Evolutionary conservation across 1,140 invertebrate genomes (phyloP), one percentile per base, ranked within the genome.

Genomic region (Leptinotarsa lineolata): DNA sequence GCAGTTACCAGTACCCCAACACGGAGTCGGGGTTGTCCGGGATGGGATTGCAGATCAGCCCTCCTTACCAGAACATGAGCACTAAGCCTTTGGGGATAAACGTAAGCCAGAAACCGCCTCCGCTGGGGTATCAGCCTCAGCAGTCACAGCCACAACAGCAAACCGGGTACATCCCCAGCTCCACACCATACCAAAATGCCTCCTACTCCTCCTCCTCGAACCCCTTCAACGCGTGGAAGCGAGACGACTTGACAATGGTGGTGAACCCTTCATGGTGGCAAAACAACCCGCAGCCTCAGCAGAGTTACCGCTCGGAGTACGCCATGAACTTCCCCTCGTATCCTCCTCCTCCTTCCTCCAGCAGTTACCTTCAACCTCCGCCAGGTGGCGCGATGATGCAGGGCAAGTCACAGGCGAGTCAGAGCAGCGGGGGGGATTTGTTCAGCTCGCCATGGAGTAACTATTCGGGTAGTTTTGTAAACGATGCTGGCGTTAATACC

Each of bases 401-500:
- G 11, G 13, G 13, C 24, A 63, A 22, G 20, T 16, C 61, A 15
- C 13, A 21, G n/a, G 20, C 12, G 30, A 45, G 18, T 16, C 39
- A 21, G 15, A 20, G 5, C 13, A 20, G 61, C 58, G 58, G 48
- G 21, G 70, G 69, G 20, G 80, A 80, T 67, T 54, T 78, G 15
- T 79, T 80, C 60, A 70, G 58, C 4, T 73, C 79, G n/a, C 74
- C 78, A 6, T 78, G 77, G 76, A 73, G 74, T 30, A 73, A 67
- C 63, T 72, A 73, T 22, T 72, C 59, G 15, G 66, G 71, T 11
- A 73, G 69, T 20, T 76, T 70, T 63, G 64, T 74, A 48, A 68
- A 45, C 15, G 72, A 73, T 21, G 72, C 77, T 21, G 70, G 18
- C 30, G 67, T 74, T 45, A 58, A 48, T 18, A 60, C 48, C 30